Base-by-base conservation (phyloP, 2,888 invertebrate genomes). In the Phortica okadai region DNA sequence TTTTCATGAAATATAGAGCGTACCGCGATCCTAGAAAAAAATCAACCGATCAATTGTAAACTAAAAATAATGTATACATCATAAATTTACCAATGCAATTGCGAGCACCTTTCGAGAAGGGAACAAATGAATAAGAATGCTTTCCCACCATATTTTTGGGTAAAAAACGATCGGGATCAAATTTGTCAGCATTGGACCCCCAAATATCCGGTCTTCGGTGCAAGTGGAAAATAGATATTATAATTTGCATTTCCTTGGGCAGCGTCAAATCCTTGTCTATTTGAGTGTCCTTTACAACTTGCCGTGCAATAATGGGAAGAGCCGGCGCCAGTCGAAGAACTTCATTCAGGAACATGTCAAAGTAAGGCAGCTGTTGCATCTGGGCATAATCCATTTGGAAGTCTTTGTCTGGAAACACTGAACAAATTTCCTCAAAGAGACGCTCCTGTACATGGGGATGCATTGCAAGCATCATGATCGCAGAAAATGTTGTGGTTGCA, bases 51-150 rank as follows among this genome's bases (percentile, higher is more conserved):
- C 21, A 59, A 73, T 54, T 41, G 56, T 1, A 21, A 44, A 45
- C 10, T 6, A 14, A 11, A 66, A 54, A 54, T 7, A 50, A 50
- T 21, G 21, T 21, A 45, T 45, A 45, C 10, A 8, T 10, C 45
- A 45, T 50, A 41, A 42, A 58, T 75, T 78, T 76, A 87, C 86
- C 86, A 64, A 88, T 82, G 41, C 88, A 88, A 76, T 83, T 87
- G 1, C 89, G 78, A 0, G 77, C 44, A 14, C 89, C 88, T 25
- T 83, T 85, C 4, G 85, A 83, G 76, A 89, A 89, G 10, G 89
- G 88, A 50, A 88, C 81, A 74, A 78, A 89, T 0, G 85, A 81
- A 74, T 83, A 84, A 0, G 85, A 78, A 78, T 89, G 86, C 64
- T 77, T 82, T 3, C 58, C 64, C 6, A 58, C 58, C 5, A 83